A percentile compares a stretch with the other conserved stretches of the same genome.
Conservation (phyloP, 2,888 invertebrate genomes). For the Alitta virens region DNA sequence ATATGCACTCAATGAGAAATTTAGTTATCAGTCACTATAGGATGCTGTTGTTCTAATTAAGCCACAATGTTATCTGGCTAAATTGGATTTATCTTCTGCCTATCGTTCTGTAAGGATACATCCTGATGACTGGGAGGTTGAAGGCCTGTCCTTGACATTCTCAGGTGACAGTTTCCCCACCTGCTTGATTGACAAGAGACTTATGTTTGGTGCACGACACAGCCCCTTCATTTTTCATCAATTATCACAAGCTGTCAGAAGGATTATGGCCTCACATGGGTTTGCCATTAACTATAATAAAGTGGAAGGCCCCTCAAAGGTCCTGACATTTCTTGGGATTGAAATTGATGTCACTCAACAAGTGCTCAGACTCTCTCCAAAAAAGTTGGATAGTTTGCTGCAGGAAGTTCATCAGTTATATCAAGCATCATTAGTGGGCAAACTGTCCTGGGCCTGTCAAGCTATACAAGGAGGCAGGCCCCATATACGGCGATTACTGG, state of each 20-base stretch:
- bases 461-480: constrained; percentile 8
- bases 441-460: constrained; percentile 9
- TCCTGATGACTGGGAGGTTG: neutral
- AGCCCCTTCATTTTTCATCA: constrained; percentile 9
- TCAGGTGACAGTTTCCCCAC: neutral
- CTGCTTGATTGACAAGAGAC: neutral
- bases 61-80: neutral
- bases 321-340: constrained; percentile 3
- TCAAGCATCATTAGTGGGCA: neutral
- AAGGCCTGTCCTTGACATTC: neutral
- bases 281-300: constrained; percentile 8
- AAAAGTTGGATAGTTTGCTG: neutral
- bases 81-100: neutral
- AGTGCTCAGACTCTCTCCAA: neutral
- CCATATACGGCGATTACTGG: constrained; percentile 6
- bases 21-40: neutral
- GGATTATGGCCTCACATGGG: constrained; percentile 12
- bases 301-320: neutral
- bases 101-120: neutral
- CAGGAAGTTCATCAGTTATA: too few relatives aligned
- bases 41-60: neutral
- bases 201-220: neutral
- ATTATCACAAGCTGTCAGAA: neutral
- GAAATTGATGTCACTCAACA: too few relatives aligned
- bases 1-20: neutral